Conservation (phyloP, 2,888 invertebrate species). For the Microctonus aethiopoides region DNA sequence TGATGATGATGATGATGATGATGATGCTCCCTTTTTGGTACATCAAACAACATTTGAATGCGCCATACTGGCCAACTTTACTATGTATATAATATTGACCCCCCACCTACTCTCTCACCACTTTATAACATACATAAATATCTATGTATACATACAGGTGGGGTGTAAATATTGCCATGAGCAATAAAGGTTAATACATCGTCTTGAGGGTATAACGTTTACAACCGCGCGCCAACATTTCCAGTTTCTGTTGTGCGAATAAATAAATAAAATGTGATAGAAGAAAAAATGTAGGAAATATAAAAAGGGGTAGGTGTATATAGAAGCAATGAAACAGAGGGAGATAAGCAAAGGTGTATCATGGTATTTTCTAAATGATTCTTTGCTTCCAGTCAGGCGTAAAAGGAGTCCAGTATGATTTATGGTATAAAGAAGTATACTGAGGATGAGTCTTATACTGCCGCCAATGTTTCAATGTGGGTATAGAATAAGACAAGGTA, state of each 20-base stretch:
- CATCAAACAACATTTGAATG: slow-evolving; percentile 29
- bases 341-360: neutral
- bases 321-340: neutral
- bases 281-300: neutral
- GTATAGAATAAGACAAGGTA: neutral
- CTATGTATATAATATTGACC: slow-evolving; percentile 12
- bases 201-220: slow-evolving; percentile 39
- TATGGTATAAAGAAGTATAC: slow-evolving; percentile 7
- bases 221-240: slow-evolving; percentile 42
- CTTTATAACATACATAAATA: neutral
- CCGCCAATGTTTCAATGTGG: neutral
- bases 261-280: neutral
- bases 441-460: neutral
- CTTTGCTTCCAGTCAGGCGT: slow-evolving; percentile 6
- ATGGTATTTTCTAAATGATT: slow-evolving; percentile 22
- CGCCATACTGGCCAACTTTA: neutral
- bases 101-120: neutral
- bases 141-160: slow-evolving; percentile 7
- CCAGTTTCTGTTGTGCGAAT: slow-evolving; percentile 18
- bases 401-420: slow-evolving; percentile 14
- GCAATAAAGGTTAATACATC: slow-evolving; percentile 47
- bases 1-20: slow-evolving; percentile 6
- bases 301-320: neutral
- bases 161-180: slow-evolving; percentile 42
- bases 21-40: slow-evolving; percentile 30